Evolutionary conservation across 2,797 vertebrate species (phyloP), one percentile per base, ranked within the genome.

Genomic region (Melanotaenia trifasciata): DNA sequence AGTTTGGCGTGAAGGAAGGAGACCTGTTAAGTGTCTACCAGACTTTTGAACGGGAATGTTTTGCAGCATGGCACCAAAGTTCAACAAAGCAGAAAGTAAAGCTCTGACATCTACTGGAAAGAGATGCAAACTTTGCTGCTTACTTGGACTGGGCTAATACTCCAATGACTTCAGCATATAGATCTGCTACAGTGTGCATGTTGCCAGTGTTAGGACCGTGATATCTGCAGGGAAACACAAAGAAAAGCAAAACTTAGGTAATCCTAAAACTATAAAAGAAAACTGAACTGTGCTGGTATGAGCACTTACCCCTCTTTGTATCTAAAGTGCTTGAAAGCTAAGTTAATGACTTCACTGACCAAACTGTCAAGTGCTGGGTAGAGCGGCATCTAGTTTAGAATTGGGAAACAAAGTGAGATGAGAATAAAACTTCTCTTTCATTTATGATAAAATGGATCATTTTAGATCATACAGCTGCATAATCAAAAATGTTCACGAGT

Each of bases 251-350:
- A 58, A 12, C 1, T 64, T 2, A 58, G 28, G 76, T 18, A 57
- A 24, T 24, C n/a, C 8, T 24, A 2, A 20, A 67, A 47, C 0
- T 35, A 12, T 11, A 1, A 77, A 62, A 64, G 26, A 40, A 62
- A 57, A 61, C 2, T 0, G 18, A 74, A 65, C 3, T 8, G 7
- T 56, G 5, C 4, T 50, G 16, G 2, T 57, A 57, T 13, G 66
- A 50, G 18, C 83, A 80, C 87, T 90, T 96, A 99, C 98, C 98
- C 97, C 94, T 99, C 97, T 95, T 97, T 99, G 92, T 98, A 98
- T 93, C 96, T 97, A 95, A 99, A 99, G 96, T 99, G 98, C 95
- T 96, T 99, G 93, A 99, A 99, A 83, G 98, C 97, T 93, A 98
- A 92, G 87, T 96, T 97, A 93, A 98, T 96, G 90, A 99, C 95